Evolutionary conservation across 2,888 invertebrate genomes (phyloP).

Genomic region (Drosophila limbata): DNA sequence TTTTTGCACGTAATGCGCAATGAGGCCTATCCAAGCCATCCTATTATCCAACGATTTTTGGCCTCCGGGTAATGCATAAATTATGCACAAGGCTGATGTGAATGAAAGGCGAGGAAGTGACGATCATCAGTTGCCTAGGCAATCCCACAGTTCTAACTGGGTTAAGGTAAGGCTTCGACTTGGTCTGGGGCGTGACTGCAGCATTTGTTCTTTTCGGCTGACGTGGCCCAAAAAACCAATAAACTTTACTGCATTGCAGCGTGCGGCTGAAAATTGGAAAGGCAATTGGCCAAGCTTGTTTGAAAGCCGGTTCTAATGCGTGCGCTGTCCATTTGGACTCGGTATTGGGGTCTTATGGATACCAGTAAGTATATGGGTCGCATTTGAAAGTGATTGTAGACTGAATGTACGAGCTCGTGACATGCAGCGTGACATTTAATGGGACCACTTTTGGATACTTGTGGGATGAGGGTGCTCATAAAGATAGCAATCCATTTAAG

Average conservation of each 20-base stretch:
- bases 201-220: conserved; percentile 45
- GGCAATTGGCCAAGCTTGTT: conserved; percentile 61
- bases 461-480: conserved; percentile 25
- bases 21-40: conserved; percentile 39
- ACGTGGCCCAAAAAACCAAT: conserved; percentile 52
- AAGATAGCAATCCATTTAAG: conserved; percentile 10
- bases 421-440: conserved; percentile 47
- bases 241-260: conserved; percentile 33
- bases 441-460: conserved; percentile 27
- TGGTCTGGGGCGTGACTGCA: conserved; percentile 61
- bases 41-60: background rate
- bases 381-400: conserved; percentile 76
- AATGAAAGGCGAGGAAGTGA: conserved; percentile 9
- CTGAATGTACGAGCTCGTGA: conserved; percentile 32
- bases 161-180: conserved; percentile 67
- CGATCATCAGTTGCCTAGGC: conserved; percentile 35
- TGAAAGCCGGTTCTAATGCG: conserved; percentile 76
- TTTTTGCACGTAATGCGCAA: conserved; percentile 44
- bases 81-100: conserved; percentile 53
- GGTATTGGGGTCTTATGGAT: conserved; percentile 30
- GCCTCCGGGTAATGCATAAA: conserved; percentile 17
- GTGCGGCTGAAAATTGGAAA: conserved; percentile 63
- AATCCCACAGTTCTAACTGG: conserved; percentile 59
- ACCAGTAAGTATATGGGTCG: conserved; percentile 58
- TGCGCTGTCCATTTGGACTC: conserved; percentile 54